Base-by-base conservation (phyloP, 1,140 invertebrate genomes). In the Harpegnathos saltator region DNA sequence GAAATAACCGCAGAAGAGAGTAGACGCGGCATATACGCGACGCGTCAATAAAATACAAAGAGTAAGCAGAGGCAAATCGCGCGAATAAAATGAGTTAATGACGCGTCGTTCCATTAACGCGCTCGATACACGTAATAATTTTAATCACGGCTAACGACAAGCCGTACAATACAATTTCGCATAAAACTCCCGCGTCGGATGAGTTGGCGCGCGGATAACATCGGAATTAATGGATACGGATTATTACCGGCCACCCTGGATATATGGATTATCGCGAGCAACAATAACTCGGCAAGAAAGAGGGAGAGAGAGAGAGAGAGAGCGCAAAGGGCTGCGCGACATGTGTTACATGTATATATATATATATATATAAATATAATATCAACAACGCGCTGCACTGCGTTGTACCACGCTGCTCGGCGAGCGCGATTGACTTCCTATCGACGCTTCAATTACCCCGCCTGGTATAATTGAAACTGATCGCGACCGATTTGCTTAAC, bases 11-110 rank as follows among this genome's bases (percentile, higher is more conserved):
- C 5, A 11, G 5, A 12, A 38, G 33, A 33, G 4, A 48, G 5
- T 3, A 44, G 33, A 44, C 44, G 19, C 15, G 22, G 14, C 58
- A 69, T 0, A 11, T 44, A 22, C 0, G 1, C 15, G 33, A 68
- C 52, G 50, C 15, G 7, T 65, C n/a, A 65, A 66, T 71, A 59
- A 69, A 78, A 58, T 69, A 26, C 22, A 68, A 69, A 77, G 38
- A 44, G 29, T 54, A 50, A 69, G 54, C 62, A 44, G 38, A 11
- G 22, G 15, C 22, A 69, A 69, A 80, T 80, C 17, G 14, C 69
- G 69, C 65, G 48, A 80, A 80, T 78, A 56, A 69, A 58, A 78
- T 58, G 65, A 69, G 62, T 58, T 69, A 78, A 78, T 58, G 75
- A 58, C 59, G 26, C 59, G 17, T 26, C 7, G 33, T 69, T 59